Base-by-base conservation (phyloP, 2,797 vertebrate species). In the Cyprinodon diabolis region DNA sequence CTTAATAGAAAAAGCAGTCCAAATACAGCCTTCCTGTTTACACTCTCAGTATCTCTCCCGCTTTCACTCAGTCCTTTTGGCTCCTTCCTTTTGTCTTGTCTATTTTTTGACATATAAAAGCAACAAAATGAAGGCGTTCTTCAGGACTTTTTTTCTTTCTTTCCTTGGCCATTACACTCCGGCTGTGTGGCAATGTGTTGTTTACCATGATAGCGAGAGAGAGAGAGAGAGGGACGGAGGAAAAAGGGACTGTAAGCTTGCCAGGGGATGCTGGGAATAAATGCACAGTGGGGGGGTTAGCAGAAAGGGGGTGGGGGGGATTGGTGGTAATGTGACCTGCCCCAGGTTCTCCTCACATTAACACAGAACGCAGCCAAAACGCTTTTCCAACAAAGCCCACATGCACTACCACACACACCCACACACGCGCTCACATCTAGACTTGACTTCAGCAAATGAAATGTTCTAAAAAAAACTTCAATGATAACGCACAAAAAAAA, bases 171-270 rank as follows among this genome's bases (percentile, higher is more conserved):
- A 78, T 94, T 90, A 80, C 88, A 79, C 90, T 92, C 94, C 92
- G 94, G 94, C 95, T 95, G 94, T 94, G 95, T 94, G 92, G 94
- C 94, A 95, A 95, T 95, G 94, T 95, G 94, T 95, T 95, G 94
- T 95, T 95, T 95, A 95, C 93, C 92, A 91, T 91, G 90, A 89
- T 86, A 83, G 87, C 90, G 77, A 84, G 80, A 83, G 81, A 80
- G 71, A 81, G 68, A 82, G 30, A 75, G 77, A 81, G 40, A 88
- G 71, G 80, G 68, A 82, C 35, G 76, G 73, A 79, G 48, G 40
- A 69, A 71, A 74, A 74, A 79, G 87, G 88, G 92, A 90, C 70
- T 78, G 77, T 80, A 79, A 92, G 30, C 83, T 84, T 94, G 94
- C 94, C 94, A 95, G 92, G 91, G 92, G 86, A 92, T 91, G 90